Evolutionary conservation across 2,113 vertebrate genomes (phyloP), one percentile per base, ranked within the genome.

Genomic region (Athene cunicularia): DNA sequence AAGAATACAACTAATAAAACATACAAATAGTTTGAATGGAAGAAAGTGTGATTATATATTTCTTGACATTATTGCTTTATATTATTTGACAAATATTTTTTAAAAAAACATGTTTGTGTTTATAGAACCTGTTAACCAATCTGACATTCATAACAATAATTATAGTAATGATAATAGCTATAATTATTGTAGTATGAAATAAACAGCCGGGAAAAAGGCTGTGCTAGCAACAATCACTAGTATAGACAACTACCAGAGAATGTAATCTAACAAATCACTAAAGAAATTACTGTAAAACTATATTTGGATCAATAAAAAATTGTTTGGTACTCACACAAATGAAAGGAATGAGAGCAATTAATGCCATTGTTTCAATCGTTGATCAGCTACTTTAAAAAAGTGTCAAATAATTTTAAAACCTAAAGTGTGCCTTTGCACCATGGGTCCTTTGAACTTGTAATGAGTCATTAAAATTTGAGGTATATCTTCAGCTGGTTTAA

Each of bases 181-280:
- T 95, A 91, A 86, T 95, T 41, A 90, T 82, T 88, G 37, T 79
- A 72, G 43, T 94, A 71, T 95, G 80, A 96, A 96, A 96, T 75
- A 24, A 97, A 90, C 37, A 92, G 27, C 52, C 85, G 9, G 53
- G 39, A 17, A 88, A 80, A 92, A 92, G 58, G 24, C 41, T 86
- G 35, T 94, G 35, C 63, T 94, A 92, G 73, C 87, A 90, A 92
- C 93, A 90, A 84, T 76, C 66, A 75, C 43, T 0, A 1, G 26
- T 68, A 87, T 11, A 94, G 71, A 64, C 66, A 91, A 43, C 28
- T 30, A 86, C 32, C 23, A 62, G 45, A 91, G 66, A 63, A 89
- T 0, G 0, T 85, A 92, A 95, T 66, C 35, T 79, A 86, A 90
- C 43, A 95, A 85, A 95, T 90, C 91, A 73, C 49, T 86, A 70